Base-by-base conservation (phyloP, 2,113 vertebrate genomes). In the Tympanuchus pallidicinctus region DNA sequence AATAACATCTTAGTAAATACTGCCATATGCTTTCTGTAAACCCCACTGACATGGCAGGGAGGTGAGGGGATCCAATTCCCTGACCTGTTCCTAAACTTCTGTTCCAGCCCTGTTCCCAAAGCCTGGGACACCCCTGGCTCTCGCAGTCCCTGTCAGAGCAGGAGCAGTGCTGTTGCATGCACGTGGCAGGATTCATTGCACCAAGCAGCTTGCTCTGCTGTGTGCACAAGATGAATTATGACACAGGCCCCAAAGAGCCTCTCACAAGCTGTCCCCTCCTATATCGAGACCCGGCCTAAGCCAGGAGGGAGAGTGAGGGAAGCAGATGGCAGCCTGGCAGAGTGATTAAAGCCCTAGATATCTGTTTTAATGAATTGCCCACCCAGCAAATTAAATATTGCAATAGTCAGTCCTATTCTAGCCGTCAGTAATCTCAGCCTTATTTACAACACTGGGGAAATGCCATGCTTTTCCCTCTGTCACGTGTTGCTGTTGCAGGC, bases 321-420 rank as follows among this genome's bases (percentile, higher is more conserved):
- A 97, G 92, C 97, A 98, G 98, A 98, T 98, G 98, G 98, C 90
- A 91, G 88, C 87, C 96, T 97, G 97, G 96, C 96, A 98, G 95
- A 96, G 86, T 95, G 96, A 97, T 97, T 97, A 96, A 97, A 97
- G 85, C 88, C 81, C 91, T 61, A 76, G 93, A 97, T 98, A 97
- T 93, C 97, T 95, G 87, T 95, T 97, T 94, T 97, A 98, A 98
- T 97, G 89, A 97, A 97, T 87, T 94, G 94, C 94, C 95, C 94
- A 97, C 93, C 92, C 89, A 93, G 90, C 86, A 97, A 92, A 97
- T 97, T 97, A 97, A 97, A 95, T 88, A 90, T 36, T 96, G 93
- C 94, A 91, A 38, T 34, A 95, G 92, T 84, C 92, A 92, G 78
- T 61, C 70, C 86, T 78, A 38, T 73, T 88, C 88, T 93, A 90